Evolutionary conservation across 2,888 invertebrate species (phyloP).

Genomic region (Leucophenga montana): DNA sequence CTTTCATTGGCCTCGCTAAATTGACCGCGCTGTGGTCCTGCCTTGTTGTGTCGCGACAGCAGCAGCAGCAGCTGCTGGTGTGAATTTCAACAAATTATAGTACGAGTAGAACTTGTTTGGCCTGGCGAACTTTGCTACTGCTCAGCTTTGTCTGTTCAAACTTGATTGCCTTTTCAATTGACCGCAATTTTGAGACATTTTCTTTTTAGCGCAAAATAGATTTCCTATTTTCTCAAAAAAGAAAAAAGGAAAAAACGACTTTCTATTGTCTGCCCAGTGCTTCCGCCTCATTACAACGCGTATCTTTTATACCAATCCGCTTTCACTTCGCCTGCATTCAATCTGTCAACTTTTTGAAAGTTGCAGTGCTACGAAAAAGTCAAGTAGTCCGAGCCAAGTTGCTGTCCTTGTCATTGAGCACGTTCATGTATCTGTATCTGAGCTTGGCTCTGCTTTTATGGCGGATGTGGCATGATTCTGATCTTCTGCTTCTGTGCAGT

Average conservation of each 20-base stretch:
- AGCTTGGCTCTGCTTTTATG: neutral
- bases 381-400: slow-evolving; percentile 41
- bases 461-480: neutral
- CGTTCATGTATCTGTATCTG: slow-evolving; percentile 47
- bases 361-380: neutral
- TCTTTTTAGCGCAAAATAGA: slow-evolving; percentile 39
- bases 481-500: slow-evolving; percentile 6
- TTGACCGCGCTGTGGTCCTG: slow-evolving; percentile 16
- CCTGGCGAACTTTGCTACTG: slow-evolving; percentile 28
- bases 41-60: neutral
- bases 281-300: slow-evolving; percentile 60
- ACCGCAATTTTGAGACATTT: slow-evolving; percentile 55
- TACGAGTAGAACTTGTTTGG: slow-evolving; percentile 21
- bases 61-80: slow-evolving; percentile 18
- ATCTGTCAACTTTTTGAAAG: slow-evolving; percentile 52
- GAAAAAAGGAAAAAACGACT: neutral
- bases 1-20: slow-evolving; percentile 1
- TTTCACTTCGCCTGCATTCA: slow-evolving; percentile 42
- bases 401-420: slow-evolving; percentile 61
- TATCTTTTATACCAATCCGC: slow-evolving; percentile 10
- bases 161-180: slow-evolving; percentile 66
- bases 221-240: slow-evolving; percentile 26
- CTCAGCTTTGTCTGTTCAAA: slow-evolving; percentile 40
- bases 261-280: slow-evolving; percentile 51
- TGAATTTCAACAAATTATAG: slow-evolving; percentile 49